Evolutionary conservation across 2,113 vertebrate species (phyloP).

Genomic region (Anguilla rostrata): DNA sequence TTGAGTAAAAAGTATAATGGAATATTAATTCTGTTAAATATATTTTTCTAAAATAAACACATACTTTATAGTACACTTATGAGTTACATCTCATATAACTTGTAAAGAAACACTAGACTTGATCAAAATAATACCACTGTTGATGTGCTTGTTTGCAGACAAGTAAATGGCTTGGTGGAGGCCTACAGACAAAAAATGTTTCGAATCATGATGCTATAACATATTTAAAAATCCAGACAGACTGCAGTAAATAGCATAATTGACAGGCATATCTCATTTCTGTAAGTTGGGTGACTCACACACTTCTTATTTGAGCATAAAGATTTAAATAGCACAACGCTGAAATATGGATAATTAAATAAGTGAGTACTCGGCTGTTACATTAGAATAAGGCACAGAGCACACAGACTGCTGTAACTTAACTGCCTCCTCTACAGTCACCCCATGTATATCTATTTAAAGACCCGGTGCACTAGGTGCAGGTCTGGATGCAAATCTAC

Average conservation of each 20-base stretch:
- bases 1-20: too few relatives aligned
- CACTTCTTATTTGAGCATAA: background rate
- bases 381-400: background rate
- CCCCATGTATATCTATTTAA: background rate
- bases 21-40: too few relatives aligned
- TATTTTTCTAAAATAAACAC: too few relatives aligned
- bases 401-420: background rate
- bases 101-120: too few relatives aligned
- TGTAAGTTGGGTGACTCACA: background rate
- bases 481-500: background rate
- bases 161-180: too few relatives aligned
- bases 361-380: background rate
- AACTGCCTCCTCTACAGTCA: background rate
- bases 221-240: too few relatives aligned
- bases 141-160: too few relatives aligned
- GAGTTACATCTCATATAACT: too few relatives aligned
- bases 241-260: background rate
- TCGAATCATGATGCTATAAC: too few relatives aligned
- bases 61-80: too few relatives aligned
- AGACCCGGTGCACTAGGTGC: background rate
- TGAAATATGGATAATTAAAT: background rate
- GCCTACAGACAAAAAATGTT: too few relatives aligned
- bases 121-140: too few relatives aligned
- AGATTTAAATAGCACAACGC: background rate
- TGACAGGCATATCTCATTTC: background rate